Evolutionary conservation across 2,888 invertebrate genomes (phyloP).

Genomic region (Drosophila neonasuta): DNA sequence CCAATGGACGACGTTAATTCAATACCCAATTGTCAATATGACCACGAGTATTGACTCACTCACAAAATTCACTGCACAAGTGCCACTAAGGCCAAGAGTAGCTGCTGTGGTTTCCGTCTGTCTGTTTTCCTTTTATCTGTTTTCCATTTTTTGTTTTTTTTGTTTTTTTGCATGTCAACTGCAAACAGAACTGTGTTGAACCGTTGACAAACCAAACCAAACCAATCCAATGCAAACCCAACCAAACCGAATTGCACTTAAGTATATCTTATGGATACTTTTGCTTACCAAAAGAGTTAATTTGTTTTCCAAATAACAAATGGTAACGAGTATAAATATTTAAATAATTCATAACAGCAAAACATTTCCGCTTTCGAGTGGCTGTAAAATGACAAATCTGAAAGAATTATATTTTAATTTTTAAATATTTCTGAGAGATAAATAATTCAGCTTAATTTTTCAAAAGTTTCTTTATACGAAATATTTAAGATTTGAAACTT

Average conservation of each 20-base stretch:
- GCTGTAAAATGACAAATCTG: no score
- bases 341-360: not conserved
- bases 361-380: not conserved
- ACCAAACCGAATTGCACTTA: constrained; percentile 3
- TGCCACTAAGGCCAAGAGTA: not conserved
- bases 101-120: constrained; percentile 11
- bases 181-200: constrained; percentile 20
- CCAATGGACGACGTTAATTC: constrained; percentile 37
- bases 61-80: constrained; percentile 5
- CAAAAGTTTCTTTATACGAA: no score
- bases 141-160: not conserved
- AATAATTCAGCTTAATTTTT: no score
- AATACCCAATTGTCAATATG: constrained; percentile 43
- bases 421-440: no score
- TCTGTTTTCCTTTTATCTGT: not conserved
- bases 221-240: constrained; percentile 13
- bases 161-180: constrained; percentile 21
- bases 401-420: no score
- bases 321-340: not conserved
- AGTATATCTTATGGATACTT: not conserved
- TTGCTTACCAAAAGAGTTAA: not conserved
- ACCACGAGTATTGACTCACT: constrained; percentile 20
- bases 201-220: constrained; percentile 17
- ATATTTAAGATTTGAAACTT: no score
- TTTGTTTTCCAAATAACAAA: not conserved